Percentiles rank a stretch among this genome's conserved stretches.
These are phyloP conservation scores for Silurus glanis DNA, from an alignment of 2,113 vertebrate species.

Conservation along the genomic window DNA sequence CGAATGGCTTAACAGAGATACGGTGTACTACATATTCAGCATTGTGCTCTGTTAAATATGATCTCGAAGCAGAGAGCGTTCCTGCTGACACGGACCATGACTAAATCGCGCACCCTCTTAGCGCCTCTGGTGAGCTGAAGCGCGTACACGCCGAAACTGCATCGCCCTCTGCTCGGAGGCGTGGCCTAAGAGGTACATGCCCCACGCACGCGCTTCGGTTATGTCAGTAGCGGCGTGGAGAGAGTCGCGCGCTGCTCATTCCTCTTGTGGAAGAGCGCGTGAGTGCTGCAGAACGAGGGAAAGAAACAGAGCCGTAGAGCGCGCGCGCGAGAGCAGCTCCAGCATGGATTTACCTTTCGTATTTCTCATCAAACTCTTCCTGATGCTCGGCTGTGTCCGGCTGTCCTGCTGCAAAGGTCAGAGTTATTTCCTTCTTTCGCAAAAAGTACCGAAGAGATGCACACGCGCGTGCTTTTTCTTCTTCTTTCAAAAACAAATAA, in stretches of 20 bases:
- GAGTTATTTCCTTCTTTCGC: neutral
- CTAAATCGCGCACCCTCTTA: no score
- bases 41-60: neutral
- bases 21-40: neutral
- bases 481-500: neutral
- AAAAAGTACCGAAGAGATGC: neutral
- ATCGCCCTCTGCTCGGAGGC: neutral
- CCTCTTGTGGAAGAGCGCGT: neutral
- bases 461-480: neutral
- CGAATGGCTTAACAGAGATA: neutral
- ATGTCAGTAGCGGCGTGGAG: neutral
- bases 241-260: slow-evolving; percentile 19
- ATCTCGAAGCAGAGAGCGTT: neutral
- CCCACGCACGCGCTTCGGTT: neutral
- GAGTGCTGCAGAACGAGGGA: neutral
- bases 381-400: slow-evolving; percentile 43
- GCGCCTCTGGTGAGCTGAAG: neutral
- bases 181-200: neutral
- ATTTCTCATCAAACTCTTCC: slow-evolving; percentile 46
- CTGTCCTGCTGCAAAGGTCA: slow-evolving; percentile 53
- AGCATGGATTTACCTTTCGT: slow-evolving; percentile 56
- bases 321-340: slow-evolving; percentile 25
- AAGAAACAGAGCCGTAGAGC: neutral
- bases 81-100: no score
- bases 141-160: neutral